Base-by-base conservation (phyloP, 1,140 invertebrate genomes). In the Temnothorax nylanderi region DNA sequence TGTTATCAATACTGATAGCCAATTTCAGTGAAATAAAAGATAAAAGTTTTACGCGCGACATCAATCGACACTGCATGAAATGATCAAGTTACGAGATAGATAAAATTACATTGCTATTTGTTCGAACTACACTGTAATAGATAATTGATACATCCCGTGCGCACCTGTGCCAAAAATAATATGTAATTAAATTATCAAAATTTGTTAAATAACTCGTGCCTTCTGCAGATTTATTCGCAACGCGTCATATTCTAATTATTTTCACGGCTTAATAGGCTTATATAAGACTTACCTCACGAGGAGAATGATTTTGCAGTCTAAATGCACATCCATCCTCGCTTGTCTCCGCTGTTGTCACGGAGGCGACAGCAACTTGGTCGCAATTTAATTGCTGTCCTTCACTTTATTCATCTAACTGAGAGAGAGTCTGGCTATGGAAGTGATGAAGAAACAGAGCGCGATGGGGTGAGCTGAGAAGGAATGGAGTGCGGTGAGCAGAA, bases 321-420 rank as follows among this genome's bases (percentile, higher is more conserved):
- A 84, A 60, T 75, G 67, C 56, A 56, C 69, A 84, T 60, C 54
- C 44, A 60, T 84, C 41, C 32, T 84, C 54, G 13, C 16, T 75
- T 75, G 51, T 62, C 41, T 13, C 60, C 41, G 54, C 26, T 37
- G 69, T 84, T 84, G 80, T 74, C 69, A 54, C 18, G 69, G 41
- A 49, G 44, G 54, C n/a, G 80, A 84, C 80, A 60, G 80, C 37
- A 84, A 84, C 80, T 84, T 74, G 18, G 41, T 16, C 44, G 41
- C 80, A 84, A 84, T 74, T 84, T 84, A 84, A 84, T 84, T 84
- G 80, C 54, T n/a, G 69, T 56, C 54, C 54, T 74, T 75, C 41
- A 56, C 80, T 84, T 84, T 60, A 84, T 74, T 49, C 80, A 49
- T 75, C 41, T 60, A 60, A 84, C 69, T 74, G 16, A 47, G 80